These are phyloP conservation scores for Antechinus flavipes DNA, from an alignment of 2,113 vertebrate species.

Conservation along the genomic window DNA sequence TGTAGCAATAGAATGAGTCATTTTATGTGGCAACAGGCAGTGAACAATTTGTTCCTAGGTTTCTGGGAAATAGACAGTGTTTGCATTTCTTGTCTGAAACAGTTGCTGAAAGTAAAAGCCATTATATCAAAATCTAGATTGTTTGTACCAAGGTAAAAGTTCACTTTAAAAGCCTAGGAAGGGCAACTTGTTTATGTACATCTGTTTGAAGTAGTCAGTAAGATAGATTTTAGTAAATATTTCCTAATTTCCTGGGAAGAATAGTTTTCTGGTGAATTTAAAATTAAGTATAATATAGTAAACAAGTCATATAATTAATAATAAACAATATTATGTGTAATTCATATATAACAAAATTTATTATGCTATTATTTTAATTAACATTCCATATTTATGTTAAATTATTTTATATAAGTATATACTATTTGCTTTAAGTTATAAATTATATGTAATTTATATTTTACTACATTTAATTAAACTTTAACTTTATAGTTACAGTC, in stretches of 20 bases:
- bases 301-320: not conserved
- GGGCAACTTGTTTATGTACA: not conserved
- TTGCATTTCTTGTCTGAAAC: constrained; percentile 1
- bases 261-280: not conserved
- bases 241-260: not conserved
- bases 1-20: not conserved
- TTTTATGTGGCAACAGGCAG: not conserved
- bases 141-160: not conserved
- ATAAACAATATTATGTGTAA: not conserved
- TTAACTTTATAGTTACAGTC: not conserved
- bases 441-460: not conserved
- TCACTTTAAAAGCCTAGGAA: not conserved
- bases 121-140: not conserved
- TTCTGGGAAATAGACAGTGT: not conserved
- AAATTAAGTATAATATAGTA: not conserved
- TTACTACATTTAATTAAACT: not conserved
- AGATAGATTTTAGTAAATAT: not conserved
- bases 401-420: not conserved
- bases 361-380: not conserved
- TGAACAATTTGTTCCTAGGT: not conserved
- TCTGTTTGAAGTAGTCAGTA: not conserved
- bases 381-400: not conserved
- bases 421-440: not conserved
- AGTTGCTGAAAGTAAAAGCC: not conserved
- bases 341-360: not conserved